Percentiles rank a stretch among this genome's conserved stretches.
Evolutionary conservation across 2,797 vertebrate genomes (phyloP).

Genomic region (Setipinna tenuifilis): DNA sequence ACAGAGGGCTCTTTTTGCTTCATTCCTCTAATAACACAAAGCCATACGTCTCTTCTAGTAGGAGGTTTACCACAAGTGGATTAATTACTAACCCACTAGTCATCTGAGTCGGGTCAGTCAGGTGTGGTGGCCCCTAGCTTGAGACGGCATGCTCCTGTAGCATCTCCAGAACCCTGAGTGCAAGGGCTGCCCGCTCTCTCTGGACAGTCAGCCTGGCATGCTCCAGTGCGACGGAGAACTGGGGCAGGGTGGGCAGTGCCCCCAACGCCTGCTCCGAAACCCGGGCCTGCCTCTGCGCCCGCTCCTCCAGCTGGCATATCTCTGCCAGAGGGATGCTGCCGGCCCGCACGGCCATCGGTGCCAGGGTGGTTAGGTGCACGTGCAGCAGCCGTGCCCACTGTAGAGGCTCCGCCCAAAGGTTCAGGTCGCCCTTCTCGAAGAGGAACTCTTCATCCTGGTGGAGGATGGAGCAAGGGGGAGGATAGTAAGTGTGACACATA

Average conservation of each 20-base stretch:
- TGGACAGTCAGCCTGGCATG: constrained; percentile 77
- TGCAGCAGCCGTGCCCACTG: constrained; percentile 80
- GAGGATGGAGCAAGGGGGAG: neutral
- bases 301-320: constrained; percentile 62
- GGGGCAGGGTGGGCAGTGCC: constrained; percentile 77
- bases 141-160: constrained; percentile 47
- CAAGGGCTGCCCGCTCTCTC: constrained; percentile 73
- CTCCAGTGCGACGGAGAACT: constrained; percentile 83
- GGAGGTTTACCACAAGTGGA: no score
- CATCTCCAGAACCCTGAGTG: constrained; percentile 72
- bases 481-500: neutral
- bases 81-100: no score
- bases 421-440: constrained; percentile 91
- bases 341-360: constrained; percentile 40
- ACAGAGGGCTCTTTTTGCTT: no score
- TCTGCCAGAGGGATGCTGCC: constrained; percentile 38
- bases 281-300: constrained; percentile 53
- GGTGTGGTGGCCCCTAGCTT: neutral
- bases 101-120: neutral
- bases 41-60: no score
- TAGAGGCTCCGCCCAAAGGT: constrained; percentile 92
- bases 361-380: constrained; percentile 72
- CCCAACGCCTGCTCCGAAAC: constrained; percentile 64
- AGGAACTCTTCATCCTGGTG: constrained; percentile 86
- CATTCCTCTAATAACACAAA: no score